phyloP scores from a whole-genome alignment of 2,888 invertebrate species.

The Sclerodermus sp. region DNA sequence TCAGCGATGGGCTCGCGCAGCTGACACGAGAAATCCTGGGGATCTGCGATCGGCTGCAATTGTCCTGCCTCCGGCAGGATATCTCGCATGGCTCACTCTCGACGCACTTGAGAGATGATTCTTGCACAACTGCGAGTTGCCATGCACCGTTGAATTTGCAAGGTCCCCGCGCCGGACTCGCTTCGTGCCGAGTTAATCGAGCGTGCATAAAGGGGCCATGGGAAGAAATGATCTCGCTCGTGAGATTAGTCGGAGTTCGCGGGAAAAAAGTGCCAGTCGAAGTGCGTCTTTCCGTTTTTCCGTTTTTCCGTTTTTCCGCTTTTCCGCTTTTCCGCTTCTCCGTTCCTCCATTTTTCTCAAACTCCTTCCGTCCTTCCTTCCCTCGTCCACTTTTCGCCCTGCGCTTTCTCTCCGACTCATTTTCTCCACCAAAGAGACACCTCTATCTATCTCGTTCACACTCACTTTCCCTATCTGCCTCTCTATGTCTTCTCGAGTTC shows the following conservation, averaged over 20 bases:
- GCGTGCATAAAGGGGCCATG: constrained; percentile 29
- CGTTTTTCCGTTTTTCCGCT: neutral
- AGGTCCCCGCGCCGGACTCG: constrained; percentile 29
- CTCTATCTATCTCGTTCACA: neutral
- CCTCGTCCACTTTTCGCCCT: neutral
- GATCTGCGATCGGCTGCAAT: no score
- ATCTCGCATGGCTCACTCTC: no score
- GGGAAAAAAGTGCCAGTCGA: constrained; percentile 9
- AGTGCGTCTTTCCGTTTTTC: neutral
- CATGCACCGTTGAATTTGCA: constrained; percentile 31
- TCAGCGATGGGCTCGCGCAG: no score
- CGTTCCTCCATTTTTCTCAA: constrained; percentile 3
- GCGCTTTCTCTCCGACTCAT: neutral
- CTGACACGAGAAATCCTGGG: no score
- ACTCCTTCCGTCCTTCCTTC: neutral
- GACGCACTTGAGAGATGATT: neutral
- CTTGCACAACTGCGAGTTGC: constrained; percentile 19
- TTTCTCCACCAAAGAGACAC: neutral
- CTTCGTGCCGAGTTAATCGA: constrained; percentile 33
- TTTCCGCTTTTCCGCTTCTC: neutral
- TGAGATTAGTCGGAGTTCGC: constrained; percentile 2
- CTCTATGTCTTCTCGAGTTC: constrained; percentile 5
- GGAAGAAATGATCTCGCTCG: constrained; percentile 30
- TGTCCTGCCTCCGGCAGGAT: no score
- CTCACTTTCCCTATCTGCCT: neutral